Percentiles rank a stretch among this genome's conserved stretches.
These are phyloP conservation scores for Garra rufa DNA, from an alignment of 2,113 vertebrate genomes.

Conservation along the genomic window DNA sequence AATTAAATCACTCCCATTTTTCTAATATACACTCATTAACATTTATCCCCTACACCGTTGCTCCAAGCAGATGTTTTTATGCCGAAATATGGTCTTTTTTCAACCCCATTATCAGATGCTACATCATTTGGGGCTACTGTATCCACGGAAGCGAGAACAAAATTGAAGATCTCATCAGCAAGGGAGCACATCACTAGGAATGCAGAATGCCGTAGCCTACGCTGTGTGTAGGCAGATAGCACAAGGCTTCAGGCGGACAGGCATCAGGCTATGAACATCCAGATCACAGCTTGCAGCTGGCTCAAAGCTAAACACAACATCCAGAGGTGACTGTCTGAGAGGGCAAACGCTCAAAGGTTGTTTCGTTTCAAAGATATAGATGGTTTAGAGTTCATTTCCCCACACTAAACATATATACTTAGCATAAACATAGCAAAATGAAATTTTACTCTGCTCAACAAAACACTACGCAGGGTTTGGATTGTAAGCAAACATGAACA, in stretches of 20 bases:
- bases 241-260: slow-evolving; percentile 31
- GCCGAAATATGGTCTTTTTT: slow-evolving; percentile 12
- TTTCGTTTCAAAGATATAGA: not conserved
- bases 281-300: slow-evolving; percentile 23
- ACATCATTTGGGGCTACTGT: slow-evolving; percentile 29
- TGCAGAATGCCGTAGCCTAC: slow-evolving; percentile 25
- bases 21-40: not conserved
- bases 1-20: not conserved
- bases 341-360: not conserved
- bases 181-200: slow-evolving; percentile 23
- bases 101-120: slow-evolving; percentile 23
- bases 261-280: slow-evolving; percentile 33
- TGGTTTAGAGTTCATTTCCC: not conserved
- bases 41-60: not conserved
- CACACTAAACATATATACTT: not conserved
- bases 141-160: slow-evolving; percentile 28
- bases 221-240: slow-evolving; percentile 45
- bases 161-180: slow-evolving; percentile 45
- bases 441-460: not conserved
- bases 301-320: slow-evolving; percentile 23
- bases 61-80: not conserved
- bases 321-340: slow-evolving; percentile 22
- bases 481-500: slow-evolving; percentile 4
- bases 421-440: not conserved
- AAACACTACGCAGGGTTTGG: not conserved